Evolutionary conservation across 2,888 invertebrate genomes (phyloP), one percentile per base, ranked within the genome.

Genomic region (Oxytorus armatus): DNA sequence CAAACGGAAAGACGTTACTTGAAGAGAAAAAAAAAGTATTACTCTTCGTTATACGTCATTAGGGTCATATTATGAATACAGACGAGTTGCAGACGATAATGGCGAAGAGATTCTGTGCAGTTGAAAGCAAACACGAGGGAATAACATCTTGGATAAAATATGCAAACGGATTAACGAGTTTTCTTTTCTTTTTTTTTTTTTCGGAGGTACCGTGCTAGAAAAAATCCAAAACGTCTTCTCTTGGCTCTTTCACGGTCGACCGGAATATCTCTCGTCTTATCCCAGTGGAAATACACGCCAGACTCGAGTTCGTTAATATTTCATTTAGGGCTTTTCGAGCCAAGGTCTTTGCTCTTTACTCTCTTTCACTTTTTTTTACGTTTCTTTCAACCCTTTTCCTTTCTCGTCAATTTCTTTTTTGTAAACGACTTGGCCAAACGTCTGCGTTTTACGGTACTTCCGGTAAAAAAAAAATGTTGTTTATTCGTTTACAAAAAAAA

Each of bases 241-340:
- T 61, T 51, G 63, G 42, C 47, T 39, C 59, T 44, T 51, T 47
- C 39, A 63, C 42, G 10, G 39, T 51, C 29, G 23, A 14, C 36
- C 8, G 63, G 39, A 33, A 53, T 21, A 25, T 63, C 51, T 72
- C 42, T 47, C 63, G 68, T 55, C 76, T 82, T 79, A n/a, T 36
- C 72, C 72, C 44, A 68, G 57, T 69, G 73, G 68, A 79, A 82
- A 77, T 73, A 76, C 72, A 76, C 66, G 68, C 79, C 79, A 82
- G 82, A 82, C 82, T 82, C 70, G 36, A 73, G 76, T 76, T 82
- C 79, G 73, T 82, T 82, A 82, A 82, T 82, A 82, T 79, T 82
- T 82, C 82, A 82, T 73, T 79, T 57, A 57, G 76, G 68, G 68
- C 70, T 82, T 70, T 57, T 53, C 29, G 70, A 57, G 23, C 47